Evolutionary conservation across 2,888 invertebrate species (phyloP).

Genomic region (Drosophila kambysellisi): DNA sequence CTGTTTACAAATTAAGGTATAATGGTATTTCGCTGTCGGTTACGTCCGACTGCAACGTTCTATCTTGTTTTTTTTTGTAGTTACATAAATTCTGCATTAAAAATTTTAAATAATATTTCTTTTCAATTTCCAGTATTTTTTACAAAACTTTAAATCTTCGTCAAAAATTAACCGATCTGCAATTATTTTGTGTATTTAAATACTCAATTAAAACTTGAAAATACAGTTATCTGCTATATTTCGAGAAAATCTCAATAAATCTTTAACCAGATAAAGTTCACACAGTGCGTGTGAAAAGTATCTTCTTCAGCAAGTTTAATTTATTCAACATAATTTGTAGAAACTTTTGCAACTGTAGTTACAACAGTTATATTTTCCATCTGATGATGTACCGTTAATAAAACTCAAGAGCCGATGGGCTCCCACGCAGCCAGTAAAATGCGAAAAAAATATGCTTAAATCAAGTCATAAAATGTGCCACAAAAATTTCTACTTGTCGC

Average conservation of each 20-base stretch:
- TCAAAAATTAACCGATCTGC: no score
- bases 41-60: no score
- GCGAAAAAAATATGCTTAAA: slow-evolving; percentile 27
- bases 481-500: slow-evolving; percentile 55
- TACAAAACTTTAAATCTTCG: no score
- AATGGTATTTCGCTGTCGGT: no score
- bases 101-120: not conserved
- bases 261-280: no score
- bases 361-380: not conserved
- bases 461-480: slow-evolving; percentile 58
- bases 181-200: not conserved
- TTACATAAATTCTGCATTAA: not conserved
- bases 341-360: not conserved
- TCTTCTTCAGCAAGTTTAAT: no score
- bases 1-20: no score
- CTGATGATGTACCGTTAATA: not conserved
- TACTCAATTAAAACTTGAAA: not conserved
- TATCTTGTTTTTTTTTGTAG: not conserved
- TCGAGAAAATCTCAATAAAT: no score
- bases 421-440: slow-evolving; percentile 21
- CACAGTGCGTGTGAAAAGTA: no score
- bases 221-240: not conserved
- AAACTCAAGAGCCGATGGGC: not conserved
- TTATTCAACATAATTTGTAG: not conserved
- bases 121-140: not conserved